These are phyloP conservation scores for Hetaerina americana DNA, from an alignment of 1,140 invertebrate species.

Conservation along the genomic window DNA sequence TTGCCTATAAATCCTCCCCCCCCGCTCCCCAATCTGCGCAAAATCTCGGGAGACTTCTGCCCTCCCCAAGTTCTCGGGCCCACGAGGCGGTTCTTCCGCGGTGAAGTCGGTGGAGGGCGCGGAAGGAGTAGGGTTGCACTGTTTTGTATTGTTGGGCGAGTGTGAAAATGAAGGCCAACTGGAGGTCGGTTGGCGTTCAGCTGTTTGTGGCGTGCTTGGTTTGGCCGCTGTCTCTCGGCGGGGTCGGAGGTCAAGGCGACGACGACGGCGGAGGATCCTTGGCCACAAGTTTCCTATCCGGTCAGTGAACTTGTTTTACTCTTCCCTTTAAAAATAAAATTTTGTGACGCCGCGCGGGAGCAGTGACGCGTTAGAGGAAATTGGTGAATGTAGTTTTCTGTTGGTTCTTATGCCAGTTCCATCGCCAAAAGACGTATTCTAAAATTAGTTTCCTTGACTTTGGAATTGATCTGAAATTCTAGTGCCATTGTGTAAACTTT, in stretches of 20 bases:
- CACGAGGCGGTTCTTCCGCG: not conserved
- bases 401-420: too few relatives aligned
- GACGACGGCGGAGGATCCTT: not conserved
- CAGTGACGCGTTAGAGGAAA: too few relatives aligned
- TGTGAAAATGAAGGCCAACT: not conserved
- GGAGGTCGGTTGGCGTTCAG: not conserved
- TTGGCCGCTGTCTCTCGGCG: not conserved
- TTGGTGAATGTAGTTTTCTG: too few relatives aligned
- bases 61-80: not conserved
- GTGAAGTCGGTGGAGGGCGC: not conserved
- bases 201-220: not conserved
- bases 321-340: too few relatives aligned
- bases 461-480: too few relatives aligned
- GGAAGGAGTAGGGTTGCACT: not conserved
- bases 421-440: too few relatives aligned
- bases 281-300: not conserved
- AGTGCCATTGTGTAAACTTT: too few relatives aligned
- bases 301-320: not conserved
- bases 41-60: not conserved
- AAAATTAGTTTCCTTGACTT: too few relatives aligned
- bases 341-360: too few relatives aligned
- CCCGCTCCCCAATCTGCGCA: too few relatives aligned
- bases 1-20: too few relatives aligned
- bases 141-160: not conserved
- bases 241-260: not conserved